Percentiles rank a stretch among this genome's conserved stretches.
phyloP scores from a whole-genome alignment of 2,113 vertebrate species.

The Nipponia nippon region DNA sequence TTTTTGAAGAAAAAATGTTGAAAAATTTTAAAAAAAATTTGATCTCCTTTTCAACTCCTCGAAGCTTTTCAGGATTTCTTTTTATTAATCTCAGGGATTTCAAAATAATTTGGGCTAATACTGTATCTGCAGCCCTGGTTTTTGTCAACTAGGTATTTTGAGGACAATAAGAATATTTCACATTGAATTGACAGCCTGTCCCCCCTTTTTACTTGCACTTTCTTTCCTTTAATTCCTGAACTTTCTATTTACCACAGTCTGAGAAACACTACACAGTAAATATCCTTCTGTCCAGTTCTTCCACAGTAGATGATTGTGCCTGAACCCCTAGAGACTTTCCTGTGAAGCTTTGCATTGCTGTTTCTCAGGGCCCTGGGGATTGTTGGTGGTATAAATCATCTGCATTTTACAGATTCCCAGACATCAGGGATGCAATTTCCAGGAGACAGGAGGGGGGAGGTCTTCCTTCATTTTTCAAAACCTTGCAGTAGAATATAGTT shows the following conservation, averaged over 20 bases:
- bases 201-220: neutral
- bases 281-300: neutral
- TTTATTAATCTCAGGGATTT: neutral
- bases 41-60: neutral
- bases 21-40: neutral
- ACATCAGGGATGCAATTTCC: constrained; percentile 26
- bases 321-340: neutral
- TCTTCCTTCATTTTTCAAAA: constrained; percentile 49
- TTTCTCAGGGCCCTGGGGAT: constrained; percentile 9
- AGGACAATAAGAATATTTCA: neutral
- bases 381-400: constrained; percentile 40
- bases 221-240: neutral
- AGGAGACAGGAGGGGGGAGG: neutral
- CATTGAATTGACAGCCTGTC: neutral
- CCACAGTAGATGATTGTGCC: neutral
- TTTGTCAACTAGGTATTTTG: neutral
- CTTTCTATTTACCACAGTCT: neutral
- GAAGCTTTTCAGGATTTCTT: neutral
- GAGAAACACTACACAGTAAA: neutral
- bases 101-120: neutral
- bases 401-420: constrained; percentile 33
- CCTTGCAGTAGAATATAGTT: constrained; percentile 18
- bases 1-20: neutral
- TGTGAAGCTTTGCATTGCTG: constrained; percentile 5
- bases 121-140: neutral